phyloP scores from a whole-genome alignment of 2,888 invertebrate genomes.

The Callimorpha dominula region DNA sequence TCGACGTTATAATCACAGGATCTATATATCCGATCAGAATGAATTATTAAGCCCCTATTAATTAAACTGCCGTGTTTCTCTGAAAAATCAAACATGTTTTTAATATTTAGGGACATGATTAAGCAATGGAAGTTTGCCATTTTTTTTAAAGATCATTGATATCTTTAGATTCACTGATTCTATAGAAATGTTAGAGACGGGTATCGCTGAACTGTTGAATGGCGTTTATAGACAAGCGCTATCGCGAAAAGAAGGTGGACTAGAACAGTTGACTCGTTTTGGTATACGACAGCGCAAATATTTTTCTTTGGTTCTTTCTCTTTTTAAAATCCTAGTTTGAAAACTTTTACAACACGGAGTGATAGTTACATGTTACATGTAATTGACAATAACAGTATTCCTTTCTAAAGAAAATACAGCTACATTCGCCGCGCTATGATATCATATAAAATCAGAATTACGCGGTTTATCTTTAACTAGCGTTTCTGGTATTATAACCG shows the following conservation, averaged over 20 bases:
- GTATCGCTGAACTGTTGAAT: too few species aligned
- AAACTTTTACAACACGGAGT: background rate
- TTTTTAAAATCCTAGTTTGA: background rate
- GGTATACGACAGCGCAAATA: background rate
- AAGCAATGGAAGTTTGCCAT: too few species aligned
- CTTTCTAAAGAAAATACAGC: conserved; percentile 6
- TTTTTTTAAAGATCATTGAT: too few species aligned
- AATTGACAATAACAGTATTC: conserved; percentile 3
- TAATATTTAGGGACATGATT: too few species aligned
- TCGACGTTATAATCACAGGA: background rate
- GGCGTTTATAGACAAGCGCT: too few species aligned
- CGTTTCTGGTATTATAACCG: background rate
- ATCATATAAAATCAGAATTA: conserved; percentile 8
- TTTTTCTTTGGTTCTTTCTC: background rate
- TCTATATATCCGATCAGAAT: background rate
- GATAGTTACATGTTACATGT: background rate
- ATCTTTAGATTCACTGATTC: too few species aligned
- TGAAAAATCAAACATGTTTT: background rate
- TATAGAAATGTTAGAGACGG: too few species aligned
- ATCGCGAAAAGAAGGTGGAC: background rate
- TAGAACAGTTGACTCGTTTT: background rate
- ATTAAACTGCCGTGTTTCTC: background rate
- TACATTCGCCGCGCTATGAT: background rate
- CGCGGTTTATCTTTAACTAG: background rate
- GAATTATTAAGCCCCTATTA: background rate